Evolutionary conservation across 2,888 invertebrate species (phyloP), one percentile per base, ranked within the genome.

Genomic region (Cryptophagus acutangulus): DNA sequence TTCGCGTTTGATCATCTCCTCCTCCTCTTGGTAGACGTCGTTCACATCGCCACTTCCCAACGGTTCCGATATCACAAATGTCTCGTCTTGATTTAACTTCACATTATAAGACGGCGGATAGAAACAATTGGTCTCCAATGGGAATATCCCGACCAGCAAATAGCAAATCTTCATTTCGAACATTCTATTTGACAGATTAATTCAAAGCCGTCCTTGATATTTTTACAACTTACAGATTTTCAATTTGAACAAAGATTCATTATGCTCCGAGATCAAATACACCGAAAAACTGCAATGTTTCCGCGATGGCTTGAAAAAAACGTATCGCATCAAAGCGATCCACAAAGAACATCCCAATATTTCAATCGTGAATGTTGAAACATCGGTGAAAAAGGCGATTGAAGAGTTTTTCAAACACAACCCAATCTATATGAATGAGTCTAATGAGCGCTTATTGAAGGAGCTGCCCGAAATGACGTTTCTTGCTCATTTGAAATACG

Each of bases 181-280:
- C 29, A 29, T 29, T 8, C 12, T 29, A 8, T 29, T 29, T 29
- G 13, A 29, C 24, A 20, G 6, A 6, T 20, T 20, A 8, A 20
- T 20, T 20, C 33, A 12, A 13, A 25, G 36, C 10, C 44, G 41
- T 38, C 40, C 38, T 41, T 26, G 29, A 31, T 35, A 35, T 34
- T 43, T 44, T 54, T 55, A 49, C n/a, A n/a, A n/a, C 38, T 69
- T 74, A 43, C 74, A 87, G 87, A 81, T 81, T 66, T 85, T 81
- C 53, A 76, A 80, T 56, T 64, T 85, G 57, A 74, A 80, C 38
- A 76, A 81, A 48, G 78, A 77, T 4, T 73, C 75, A 57, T 69
- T 84, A 16, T 78, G 79, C 35, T 74, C 75, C 1, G 82, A 85
- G 66, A 75, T 85, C n/a, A 73, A 74, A 42, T 84, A 82, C 62